These are phyloP conservation scores for Bicyclus anynana DNA, from an alignment of 1,140 invertebrate species.

Conservation along the genomic window DNA sequence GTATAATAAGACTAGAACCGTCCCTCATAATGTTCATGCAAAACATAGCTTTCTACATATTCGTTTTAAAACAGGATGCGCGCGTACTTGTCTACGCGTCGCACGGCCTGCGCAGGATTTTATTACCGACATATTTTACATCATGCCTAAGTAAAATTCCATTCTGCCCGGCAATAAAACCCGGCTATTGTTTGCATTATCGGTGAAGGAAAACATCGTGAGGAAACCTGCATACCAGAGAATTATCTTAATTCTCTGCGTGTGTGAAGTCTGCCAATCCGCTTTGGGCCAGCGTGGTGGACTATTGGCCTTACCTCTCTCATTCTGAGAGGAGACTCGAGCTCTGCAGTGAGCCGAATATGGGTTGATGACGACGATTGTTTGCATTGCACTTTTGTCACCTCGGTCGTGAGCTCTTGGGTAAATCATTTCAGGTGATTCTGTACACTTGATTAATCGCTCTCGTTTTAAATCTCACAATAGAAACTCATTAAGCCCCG, in stretches of 20 bases:
- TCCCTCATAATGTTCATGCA: neutral
- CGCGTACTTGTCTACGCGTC: conserved; percentile 21
- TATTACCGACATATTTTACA: conserved; percentile 30
- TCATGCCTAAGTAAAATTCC: conserved; percentile 26
- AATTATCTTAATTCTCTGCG: no score
- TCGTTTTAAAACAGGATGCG: conserved; percentile 20
- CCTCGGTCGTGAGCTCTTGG: conserved; percentile 4
- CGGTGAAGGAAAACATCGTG: no score
- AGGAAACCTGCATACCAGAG: no score
- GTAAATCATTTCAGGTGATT: conserved; percentile 12
- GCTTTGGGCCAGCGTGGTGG: no score
- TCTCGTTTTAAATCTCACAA: conserved; percentile 20
- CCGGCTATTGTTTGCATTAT: conserved; percentile 8
- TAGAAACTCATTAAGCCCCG: conserved; percentile 22
- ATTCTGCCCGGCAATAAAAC: conserved; percentile 25
- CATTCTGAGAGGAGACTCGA: no score
- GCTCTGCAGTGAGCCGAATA: no score
- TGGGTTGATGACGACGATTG: no score
- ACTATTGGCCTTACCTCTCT: no score
- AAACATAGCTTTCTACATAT: conserved; percentile 9
- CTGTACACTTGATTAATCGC: conserved; percentile 20
- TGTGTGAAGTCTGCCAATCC: no score
- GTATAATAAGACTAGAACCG: no score
- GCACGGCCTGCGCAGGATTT: conserved; percentile 22
- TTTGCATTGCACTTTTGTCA: conserved; percentile 13